Conservation (phyloP, 2,797 vertebrate species). For the Ispidina picta region DNA sequence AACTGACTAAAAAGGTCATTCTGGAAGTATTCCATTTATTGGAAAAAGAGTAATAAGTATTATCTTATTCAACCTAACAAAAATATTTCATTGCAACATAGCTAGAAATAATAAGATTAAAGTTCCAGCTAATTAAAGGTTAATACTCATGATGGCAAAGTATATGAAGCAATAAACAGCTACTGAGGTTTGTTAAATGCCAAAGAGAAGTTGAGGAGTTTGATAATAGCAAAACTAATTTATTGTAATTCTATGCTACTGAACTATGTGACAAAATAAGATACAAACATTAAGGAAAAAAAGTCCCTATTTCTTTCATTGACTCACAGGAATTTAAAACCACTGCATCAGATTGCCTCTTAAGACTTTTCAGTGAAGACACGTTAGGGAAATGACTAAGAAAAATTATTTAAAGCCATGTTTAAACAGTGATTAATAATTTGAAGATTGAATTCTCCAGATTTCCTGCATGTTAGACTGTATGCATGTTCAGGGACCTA, state of each 20-base stretch:
- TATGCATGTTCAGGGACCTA: neutral
- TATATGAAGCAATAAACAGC: constrained; percentile 63
- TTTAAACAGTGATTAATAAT: neutral
- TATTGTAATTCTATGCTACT: constrained; percentile 28
- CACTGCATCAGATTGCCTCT: neutral
- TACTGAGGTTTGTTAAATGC: constrained; percentile 62
- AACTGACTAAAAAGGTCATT: neutral
- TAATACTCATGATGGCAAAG: constrained; percentile 31
- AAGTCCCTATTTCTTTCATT: neutral
- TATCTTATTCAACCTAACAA: neutral
- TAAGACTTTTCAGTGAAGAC: neutral
- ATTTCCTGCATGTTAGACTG: neutral
- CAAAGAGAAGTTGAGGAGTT: constrained; percentile 59
- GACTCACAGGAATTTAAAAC: neutral
- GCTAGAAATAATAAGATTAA: constrained; percentile 33
- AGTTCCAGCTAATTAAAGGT: constrained; percentile 54
- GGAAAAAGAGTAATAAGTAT: constrained; percentile 1
- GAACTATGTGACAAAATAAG: constrained; percentile 45
- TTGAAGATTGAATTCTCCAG: neutral
- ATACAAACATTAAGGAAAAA: neutral
- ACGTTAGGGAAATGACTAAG: neutral
- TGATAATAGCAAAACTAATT: constrained; percentile 64
- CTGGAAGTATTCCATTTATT: neutral
- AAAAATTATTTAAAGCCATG: neutral
- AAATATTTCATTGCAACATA: neutral